Percentiles rank a stretch among this genome's conserved stretches.
Evolutionary conservation across 2,888 invertebrate species (phyloP).

Genomic region (Eupeodes luniger): DNA sequence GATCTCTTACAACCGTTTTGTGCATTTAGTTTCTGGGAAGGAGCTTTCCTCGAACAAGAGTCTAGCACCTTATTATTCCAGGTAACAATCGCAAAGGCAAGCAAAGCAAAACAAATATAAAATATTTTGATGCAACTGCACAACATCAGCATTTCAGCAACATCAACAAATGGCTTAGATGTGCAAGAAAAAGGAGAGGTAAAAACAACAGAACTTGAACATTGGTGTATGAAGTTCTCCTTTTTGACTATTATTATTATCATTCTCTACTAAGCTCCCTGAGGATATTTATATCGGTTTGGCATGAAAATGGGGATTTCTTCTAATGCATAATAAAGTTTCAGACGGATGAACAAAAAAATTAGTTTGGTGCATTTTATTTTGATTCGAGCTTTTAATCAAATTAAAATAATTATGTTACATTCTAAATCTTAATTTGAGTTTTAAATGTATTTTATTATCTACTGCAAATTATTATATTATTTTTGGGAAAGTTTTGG

Average conservation of each 20-base stretch:
- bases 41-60: not conserved
- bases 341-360: slow-evolving; percentile 3
- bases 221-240: slow-evolving; percentile 26
- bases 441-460: too few species aligned
- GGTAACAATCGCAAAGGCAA: slow-evolving; percentile 57
- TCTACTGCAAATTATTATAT: too few species aligned
- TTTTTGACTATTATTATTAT: slow-evolving; percentile 16
- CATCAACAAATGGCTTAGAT: slow-evolving; percentile 55
- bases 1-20: not conserved
- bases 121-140: slow-evolving; percentile 55
- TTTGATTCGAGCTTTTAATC: slow-evolving; percentile 54
- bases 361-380: slow-evolving; percentile 41
- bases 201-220: slow-evolving; percentile 30
- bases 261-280: not conserved
- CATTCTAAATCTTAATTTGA: too few species aligned
- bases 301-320: slow-evolving; percentile 37
- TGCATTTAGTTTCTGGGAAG: not conserved
- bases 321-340: slow-evolving; percentile 54
- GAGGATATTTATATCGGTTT: slow-evolving; percentile 33
- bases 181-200: slow-evolving; percentile 10
- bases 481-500: too few species aligned
- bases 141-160: slow-evolving; percentile 32
- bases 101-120: slow-evolving; percentile 60
- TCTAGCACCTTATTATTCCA: slow-evolving; percentile 66
- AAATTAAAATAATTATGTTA: slow-evolving; percentile 15